phyloP scores from a whole-genome alignment of 2,113 vertebrate species.

The Odontophorus gujanensis region DNA sequence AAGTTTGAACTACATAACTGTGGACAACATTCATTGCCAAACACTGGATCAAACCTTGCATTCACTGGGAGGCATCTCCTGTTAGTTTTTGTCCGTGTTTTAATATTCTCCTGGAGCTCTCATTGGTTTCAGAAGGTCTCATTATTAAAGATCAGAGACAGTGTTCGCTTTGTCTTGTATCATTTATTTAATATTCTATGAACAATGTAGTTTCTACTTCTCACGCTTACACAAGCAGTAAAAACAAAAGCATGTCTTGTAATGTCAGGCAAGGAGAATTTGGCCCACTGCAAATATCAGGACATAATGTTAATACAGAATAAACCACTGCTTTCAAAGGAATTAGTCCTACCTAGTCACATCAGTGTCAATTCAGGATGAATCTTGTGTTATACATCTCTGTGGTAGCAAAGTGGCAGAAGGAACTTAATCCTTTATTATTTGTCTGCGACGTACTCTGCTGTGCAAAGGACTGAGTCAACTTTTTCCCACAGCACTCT shows the following conservation, averaged over 20 bases:
- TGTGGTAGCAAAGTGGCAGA: background rate
- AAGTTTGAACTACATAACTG: background rate
- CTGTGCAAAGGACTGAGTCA: constrained; percentile 41
- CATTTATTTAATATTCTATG: constrained; percentile 49
- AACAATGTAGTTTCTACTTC: background rate
- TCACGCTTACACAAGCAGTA: constrained; percentile 24
- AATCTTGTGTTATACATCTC: background rate
- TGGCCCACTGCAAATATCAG: background rate
- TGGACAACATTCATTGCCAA: background rate
- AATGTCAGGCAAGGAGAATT: constrained; percentile 6
- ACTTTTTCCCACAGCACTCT: constrained; percentile 53
- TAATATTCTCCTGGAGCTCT: background rate
- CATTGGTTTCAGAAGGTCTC: background rate
- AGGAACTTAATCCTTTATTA: constrained; percentile 50
- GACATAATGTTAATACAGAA: constrained; percentile 44
- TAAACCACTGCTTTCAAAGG: constrained; percentile 41
- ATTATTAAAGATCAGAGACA: background rate
- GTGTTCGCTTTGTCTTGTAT: background rate
- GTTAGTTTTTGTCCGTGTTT: background rate
- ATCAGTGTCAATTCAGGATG: background rate
- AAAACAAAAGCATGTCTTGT: constrained; percentile 49
- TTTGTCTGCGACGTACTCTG: constrained; percentile 13
- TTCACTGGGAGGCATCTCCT: background rate
- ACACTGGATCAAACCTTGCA: background rate
- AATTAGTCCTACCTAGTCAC: constrained; percentile 19